These are phyloP conservation scores for Cataglyphis albicans DNA, from an alignment of 2,888 invertebrate genomes.

Conservation along the genomic window DNA sequence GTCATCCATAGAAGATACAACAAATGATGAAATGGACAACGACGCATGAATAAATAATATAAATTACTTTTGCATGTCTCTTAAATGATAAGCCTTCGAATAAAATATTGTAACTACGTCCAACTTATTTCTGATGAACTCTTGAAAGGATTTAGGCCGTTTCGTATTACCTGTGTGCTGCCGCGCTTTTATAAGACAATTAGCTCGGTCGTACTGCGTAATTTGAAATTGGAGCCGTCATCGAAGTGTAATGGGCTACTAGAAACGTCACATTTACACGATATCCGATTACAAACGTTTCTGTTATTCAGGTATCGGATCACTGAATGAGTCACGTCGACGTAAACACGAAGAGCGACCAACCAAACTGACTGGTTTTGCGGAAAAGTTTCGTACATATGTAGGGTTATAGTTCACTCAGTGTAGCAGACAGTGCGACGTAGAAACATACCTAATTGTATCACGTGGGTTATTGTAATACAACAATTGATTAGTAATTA, in stretches of 20 bases:
- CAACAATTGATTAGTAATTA: constrained; percentile 38
- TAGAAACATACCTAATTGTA: not conserved
- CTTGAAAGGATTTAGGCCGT: not conserved
- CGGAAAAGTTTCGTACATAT: not conserved
- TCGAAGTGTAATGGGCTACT: not conserved
- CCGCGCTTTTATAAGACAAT: not conserved
- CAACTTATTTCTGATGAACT: not conserved
- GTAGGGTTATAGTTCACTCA: constrained; percentile 5
- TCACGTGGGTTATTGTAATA: not conserved
- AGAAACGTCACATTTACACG: constrained; percentile 7
- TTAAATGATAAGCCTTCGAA: not conserved
- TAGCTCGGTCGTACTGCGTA: not conserved
- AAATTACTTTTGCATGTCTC: constrained; percentile 1
- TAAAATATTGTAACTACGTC: not conserved
- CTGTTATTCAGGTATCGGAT: constrained; percentile 24
- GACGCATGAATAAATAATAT: not conserved
- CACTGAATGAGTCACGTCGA: constrained; percentile 1
- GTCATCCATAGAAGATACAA: not conserved
- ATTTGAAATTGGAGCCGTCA: constrained; percentile 26
- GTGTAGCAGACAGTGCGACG: not conserved
- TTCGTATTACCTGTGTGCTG: not conserved
- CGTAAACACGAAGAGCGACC: constrained; percentile 17
- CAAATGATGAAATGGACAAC: not conserved
- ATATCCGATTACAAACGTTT: constrained; percentile 36
- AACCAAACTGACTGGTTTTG: constrained; percentile 7